phyloP scores from a whole-genome alignment of 2,797 vertebrate genomes.

The Hybognathus amarus region DNA sequence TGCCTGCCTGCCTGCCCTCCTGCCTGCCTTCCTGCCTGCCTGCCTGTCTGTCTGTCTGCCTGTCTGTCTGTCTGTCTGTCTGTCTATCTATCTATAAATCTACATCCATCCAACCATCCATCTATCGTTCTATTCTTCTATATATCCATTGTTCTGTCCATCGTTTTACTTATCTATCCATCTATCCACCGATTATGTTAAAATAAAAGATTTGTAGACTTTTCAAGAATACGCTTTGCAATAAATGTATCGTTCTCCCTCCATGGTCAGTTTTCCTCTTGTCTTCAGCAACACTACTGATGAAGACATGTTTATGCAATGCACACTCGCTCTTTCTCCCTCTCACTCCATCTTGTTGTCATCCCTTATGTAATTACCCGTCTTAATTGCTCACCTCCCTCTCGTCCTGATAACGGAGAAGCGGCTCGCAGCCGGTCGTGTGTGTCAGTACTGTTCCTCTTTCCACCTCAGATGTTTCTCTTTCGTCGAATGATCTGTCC shows the following conservation, averaged over 20 bases:
- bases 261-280: background rate
- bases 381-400: conserved; percentile 34
- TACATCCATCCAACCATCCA: background rate
- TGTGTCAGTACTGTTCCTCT: background rate
- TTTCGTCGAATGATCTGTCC: conserved; percentile 20
- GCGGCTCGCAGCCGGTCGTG: background rate
- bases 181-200: background rate
- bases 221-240: background rate
- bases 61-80: background rate
- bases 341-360: background rate
- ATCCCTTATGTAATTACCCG: conserved; percentile 24
- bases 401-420: background rate
- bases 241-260: background rate
- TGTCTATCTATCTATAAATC: background rate
- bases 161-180: too few relatives aligned
- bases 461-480: conserved; percentile 29
- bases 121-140: too few relatives aligned
- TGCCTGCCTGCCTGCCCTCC: too few relatives aligned
- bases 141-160: too few relatives aligned
- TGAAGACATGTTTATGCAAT: background rate
- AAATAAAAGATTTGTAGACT: background rate
- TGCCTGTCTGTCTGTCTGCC: too few relatives aligned
- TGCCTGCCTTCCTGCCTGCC: too few relatives aligned
- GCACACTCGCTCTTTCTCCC: background rate
- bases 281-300: background rate